Conservation (phyloP, 2,888 invertebrate species). For the Eustalomyia histrio region DNA sequence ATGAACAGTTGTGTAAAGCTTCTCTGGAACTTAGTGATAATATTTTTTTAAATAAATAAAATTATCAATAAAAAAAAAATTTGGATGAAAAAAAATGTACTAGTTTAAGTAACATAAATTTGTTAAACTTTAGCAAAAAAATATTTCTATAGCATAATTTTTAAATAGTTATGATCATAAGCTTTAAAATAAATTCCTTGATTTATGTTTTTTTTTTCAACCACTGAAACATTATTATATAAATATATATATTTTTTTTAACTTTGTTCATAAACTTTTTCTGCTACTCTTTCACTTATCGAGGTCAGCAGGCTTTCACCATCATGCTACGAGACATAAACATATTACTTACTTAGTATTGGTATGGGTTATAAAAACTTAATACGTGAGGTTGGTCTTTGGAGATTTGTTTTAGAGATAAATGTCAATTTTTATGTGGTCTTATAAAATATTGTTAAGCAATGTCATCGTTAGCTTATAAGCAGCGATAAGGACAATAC, state of each 20-base stretch:
- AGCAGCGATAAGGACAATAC: background rate
- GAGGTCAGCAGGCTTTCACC: background rate
- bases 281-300: background rate
- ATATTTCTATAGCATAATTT: too few species aligned
- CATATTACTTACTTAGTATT: too few species aligned
- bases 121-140: too few species aligned
- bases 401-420: slow-evolving; percentile 48
- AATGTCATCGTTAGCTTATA: slow-evolving; percentile 4
- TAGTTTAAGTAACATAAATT: too few species aligned
- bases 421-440: slow-evolving; percentile 57
- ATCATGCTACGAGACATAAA: background rate
- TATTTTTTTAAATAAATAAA: too few species aligned
- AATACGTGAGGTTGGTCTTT: background rate
- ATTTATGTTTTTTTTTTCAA: background rate
- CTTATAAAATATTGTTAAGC: slow-evolving; percentile 59
- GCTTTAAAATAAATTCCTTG: too few species aligned
- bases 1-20: too few species aligned
- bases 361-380: slow-evolving; percentile 2
- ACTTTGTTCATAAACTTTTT: background rate
- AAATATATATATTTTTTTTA: too few species aligned
- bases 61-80: too few species aligned
- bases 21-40: too few species aligned
- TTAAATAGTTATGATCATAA: too few species aligned
- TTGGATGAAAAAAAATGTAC: too few species aligned
- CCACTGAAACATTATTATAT: background rate